These are phyloP conservation scores for Xanthorhoe spadicearia DNA, from an alignment of 2,888 invertebrate species.

Conservation along the genomic window DNA sequence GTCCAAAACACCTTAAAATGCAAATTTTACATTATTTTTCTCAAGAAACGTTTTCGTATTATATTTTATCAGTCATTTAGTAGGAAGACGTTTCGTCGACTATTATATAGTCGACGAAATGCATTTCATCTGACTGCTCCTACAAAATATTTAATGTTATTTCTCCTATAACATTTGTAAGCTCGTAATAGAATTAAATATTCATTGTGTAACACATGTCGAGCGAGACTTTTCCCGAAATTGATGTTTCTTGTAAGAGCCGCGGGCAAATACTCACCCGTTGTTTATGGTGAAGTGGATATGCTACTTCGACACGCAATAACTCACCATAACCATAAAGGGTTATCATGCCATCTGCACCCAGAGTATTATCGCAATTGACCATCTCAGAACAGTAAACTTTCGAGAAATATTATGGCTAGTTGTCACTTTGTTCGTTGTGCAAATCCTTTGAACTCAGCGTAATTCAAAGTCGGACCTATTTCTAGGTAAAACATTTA, in stretches of 20 bases:
- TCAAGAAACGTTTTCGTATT: background rate
- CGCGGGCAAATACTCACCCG: conserved; percentile 1
- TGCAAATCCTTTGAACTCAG: conserved; percentile 12
- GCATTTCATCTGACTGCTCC: too few species aligned
- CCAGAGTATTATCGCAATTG: conserved; percentile 24
- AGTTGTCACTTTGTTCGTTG: conserved; percentile 7
- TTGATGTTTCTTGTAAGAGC: background rate
- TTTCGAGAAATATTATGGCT: conserved; percentile 14
- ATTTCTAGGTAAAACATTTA: conserved; percentile 2
- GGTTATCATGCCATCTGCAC: conserved; percentile 25
- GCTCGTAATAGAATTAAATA: background rate
- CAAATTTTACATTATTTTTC: background rate
- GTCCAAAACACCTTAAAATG: background rate
- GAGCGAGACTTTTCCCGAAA: background rate
- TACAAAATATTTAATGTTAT: too few species aligned
- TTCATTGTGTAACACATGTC: background rate
- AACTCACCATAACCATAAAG: conserved; percentile 16
- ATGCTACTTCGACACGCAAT: conserved; percentile 15
- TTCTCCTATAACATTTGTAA: too few species aligned
- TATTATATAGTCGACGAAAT: too few species aligned
- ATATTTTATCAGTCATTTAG: background rate
- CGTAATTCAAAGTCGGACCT: background rate
- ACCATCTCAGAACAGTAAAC: conserved; percentile 34
- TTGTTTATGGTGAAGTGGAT: conserved; percentile 7
- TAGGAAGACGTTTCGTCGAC: too few species aligned